These are phyloP conservation scores for Yoshiicerus persimilis DNA, from an alignment of 1,140 invertebrate species.

Conservation along the genomic window DNA sequence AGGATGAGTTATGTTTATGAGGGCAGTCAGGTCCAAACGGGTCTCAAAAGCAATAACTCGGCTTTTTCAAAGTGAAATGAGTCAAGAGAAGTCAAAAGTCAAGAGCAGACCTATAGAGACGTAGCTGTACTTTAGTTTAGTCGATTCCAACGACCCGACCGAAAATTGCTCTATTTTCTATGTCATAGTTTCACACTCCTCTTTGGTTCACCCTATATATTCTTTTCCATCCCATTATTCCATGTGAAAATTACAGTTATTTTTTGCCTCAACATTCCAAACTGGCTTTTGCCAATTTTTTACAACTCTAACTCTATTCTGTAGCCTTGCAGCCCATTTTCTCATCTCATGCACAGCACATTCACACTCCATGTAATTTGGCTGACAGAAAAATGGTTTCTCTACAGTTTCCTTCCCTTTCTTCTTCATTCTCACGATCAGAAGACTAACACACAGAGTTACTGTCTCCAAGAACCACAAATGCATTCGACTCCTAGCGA, in stretches of 20 bases:
- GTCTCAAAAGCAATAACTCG: not conserved
- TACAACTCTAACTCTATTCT: conserved; percentile 10
- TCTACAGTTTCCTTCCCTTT: not conserved
- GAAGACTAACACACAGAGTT: not conserved
- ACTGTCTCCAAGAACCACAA: not conserved
- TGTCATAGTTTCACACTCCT: not conserved
- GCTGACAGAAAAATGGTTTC: conserved; percentile 36
- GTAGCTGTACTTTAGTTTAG: not conserved
- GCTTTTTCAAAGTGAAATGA: conserved; percentile 3
- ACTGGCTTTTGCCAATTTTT: conserved; percentile 36
- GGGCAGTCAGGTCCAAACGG: not conserved
- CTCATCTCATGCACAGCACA: conserved; percentile 37
- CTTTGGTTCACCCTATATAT: not conserved
- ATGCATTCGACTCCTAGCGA: not conserved
- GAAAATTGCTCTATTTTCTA: conserved; percentile 33
- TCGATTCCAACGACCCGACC: not conserved
- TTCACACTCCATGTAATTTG: conserved; percentile 40
- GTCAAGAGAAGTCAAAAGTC: not conserved
- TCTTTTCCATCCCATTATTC: conserved; percentile 32
- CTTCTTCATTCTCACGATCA: not conserved
- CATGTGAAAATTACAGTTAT: conserved; percentile 38
- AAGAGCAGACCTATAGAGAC: not conserved
- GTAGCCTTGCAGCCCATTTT: not conserved
- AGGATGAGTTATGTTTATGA: conserved; percentile 7
- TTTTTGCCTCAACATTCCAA: conserved; percentile 25